phyloP scores from a whole-genome alignment of 1,140 invertebrate species.

The Drosophila rufa region DNA sequence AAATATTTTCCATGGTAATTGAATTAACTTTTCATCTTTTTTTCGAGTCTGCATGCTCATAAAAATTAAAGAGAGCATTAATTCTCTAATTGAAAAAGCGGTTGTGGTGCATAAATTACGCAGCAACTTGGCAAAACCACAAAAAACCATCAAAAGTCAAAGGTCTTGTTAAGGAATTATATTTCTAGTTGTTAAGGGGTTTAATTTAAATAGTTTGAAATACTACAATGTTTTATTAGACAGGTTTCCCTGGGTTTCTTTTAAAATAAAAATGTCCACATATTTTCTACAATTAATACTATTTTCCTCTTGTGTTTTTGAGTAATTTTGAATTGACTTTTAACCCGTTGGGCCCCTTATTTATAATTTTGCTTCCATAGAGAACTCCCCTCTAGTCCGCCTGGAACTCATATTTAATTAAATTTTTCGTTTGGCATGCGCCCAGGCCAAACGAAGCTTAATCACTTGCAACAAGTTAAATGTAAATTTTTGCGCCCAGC shows the following conservation, averaged over 20 bases:
- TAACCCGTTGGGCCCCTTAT: no score
- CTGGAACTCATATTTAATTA: slow-evolving; percentile 42
- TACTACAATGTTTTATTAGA: no score
- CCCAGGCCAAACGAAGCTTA: slow-evolving; percentile 21
- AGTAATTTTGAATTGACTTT: neutral
- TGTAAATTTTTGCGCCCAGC: slow-evolving; percentile 28
- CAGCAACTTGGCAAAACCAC: slow-evolving; percentile 1
- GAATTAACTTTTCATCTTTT: slow-evolving; percentile 32
- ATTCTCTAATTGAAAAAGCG: slow-evolving; percentile 48
- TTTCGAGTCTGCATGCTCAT: slow-evolving; percentile 18
- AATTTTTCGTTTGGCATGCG: slow-evolving; percentile 30
- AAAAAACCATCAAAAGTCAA: neutral
- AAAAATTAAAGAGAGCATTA: slow-evolving; percentile 34
- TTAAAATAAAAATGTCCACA: no score
- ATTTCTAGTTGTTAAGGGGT: neutral
- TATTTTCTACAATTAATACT: neutral
- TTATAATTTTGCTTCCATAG: neutral
- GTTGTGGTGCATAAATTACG: slow-evolving; percentile 21
- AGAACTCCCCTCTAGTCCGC: slow-evolving; percentile 1
- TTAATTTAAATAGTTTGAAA: neutral
- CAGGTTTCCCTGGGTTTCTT: no score
- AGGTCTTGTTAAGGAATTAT: neutral
- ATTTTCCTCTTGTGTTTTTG: neutral
- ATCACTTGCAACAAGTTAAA: slow-evolving; percentile 60
- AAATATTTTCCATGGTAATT: slow-evolving; percentile 40